These are phyloP conservation scores for Emydocephalus ijimae DNA, from an alignment of 2,113 vertebrate genomes.

Conservation along the genomic window DNA sequence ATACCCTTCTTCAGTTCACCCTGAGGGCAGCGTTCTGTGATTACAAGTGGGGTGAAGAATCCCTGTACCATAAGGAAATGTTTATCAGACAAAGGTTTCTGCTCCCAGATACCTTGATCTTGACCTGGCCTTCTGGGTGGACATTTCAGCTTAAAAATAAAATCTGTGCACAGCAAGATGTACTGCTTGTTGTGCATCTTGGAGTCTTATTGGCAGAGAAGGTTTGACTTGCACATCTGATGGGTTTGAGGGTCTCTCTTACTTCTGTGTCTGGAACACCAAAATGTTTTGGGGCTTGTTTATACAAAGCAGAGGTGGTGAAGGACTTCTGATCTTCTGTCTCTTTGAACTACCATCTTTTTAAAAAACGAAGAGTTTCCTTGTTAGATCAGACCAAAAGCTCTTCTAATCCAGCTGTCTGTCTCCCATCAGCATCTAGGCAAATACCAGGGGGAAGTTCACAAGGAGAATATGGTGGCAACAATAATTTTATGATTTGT, in stretches of 20 bases:
- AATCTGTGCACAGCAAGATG: rapidly evolving
- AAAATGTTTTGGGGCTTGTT: background rate
- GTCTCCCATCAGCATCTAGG: background rate
- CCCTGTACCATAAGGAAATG: rapidly evolving
- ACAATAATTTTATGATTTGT: background rate
- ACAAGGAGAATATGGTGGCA: no score
- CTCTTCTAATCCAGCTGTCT: background rate
- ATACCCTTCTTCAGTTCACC: background rate
- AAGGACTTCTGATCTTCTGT: background rate
- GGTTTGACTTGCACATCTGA: background rate
- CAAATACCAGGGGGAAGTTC: background rate
- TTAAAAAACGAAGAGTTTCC: background rate
- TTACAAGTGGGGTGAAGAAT: slow-evolving; percentile 6
- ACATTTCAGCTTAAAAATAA: background rate
- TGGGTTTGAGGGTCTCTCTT: background rate
- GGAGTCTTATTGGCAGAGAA: background rate
- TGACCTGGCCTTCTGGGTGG: background rate
- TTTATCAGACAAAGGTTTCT: slow-evolving; percentile 14
- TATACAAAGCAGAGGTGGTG: background rate
- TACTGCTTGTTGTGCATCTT: background rate
- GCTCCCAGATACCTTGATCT: background rate
- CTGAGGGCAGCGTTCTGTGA: background rate
- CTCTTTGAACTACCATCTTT: background rate
- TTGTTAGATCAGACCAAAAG: background rate
- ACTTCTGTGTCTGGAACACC: background rate